Evolutionary conservation across 2,888 invertebrate genomes (phyloP), one percentile per base, ranked within the genome.

Genomic region (Luperina nickerlii): DNA sequence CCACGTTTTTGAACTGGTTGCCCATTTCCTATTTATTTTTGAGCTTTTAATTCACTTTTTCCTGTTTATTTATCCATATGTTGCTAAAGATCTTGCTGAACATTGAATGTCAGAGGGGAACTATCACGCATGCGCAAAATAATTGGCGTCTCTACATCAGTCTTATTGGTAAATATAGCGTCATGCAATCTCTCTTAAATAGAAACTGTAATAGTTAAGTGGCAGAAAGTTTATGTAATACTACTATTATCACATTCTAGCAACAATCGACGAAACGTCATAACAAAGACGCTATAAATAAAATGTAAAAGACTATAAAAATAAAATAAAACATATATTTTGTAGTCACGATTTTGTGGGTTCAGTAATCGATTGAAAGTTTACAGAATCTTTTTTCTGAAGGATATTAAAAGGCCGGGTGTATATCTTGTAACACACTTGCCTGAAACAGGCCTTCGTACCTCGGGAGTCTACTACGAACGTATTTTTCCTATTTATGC

Each of bases 1-100:
- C 98, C 86, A 98, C 97, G 87, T 98, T 98, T 94, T 98, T 98
- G 87, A 98, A 96, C 90, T 97, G 97, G 92, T 98, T 98, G n/a
- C 97, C 97, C 98, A 98, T 98, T 80, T 82, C 82, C 66, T 76
- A 68, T 70, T 70, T 72, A 67, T 68, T 74, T 76, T 74, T 72
- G 42, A 74, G 42, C 69, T 66, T 71, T 83, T 81, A 79, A 63
- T 86, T 83, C 66, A 80, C 32, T 1, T 69, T 73, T 60, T 57
- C 5, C 69, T 88, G 76, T 82, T 85, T 84, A 68, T 87, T 83
- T 79, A 74, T 76, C 81, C 70, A 72, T 83, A 82, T 75, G 79
- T 70, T 84, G 72, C 42, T 71, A 48, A 24, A 71, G 65, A 74
- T 76, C 18, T 75, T 57, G 71, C 74, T 42, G 74, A 66, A 67